Evolutionary conservation across 2,888 invertebrate genomes (phyloP).

Genomic region (Mactromeris polynyma): DNA sequence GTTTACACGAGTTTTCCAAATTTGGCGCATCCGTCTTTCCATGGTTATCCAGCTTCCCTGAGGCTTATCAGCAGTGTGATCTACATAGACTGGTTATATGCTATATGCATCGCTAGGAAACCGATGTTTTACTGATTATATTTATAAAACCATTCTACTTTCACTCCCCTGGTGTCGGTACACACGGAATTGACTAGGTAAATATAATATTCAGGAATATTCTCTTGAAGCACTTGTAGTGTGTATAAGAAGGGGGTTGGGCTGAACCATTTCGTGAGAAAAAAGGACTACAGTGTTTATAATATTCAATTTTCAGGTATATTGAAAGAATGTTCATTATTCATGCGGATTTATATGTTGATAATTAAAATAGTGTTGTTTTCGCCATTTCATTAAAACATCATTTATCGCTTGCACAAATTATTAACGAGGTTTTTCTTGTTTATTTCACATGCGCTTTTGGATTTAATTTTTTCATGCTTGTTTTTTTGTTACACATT

Average conservation of each 20-base stretch:
- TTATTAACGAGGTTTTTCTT: not conserved
- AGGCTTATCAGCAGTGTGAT: slow-evolving; percentile 47
- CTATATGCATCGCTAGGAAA: slow-evolving; percentile 53
- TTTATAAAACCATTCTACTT: slow-evolving; percentile 62
- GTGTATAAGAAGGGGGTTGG: slow-evolving; percentile 8
- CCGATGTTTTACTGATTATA: slow-evolving; percentile 60
- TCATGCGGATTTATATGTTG: slow-evolving; percentile 1
- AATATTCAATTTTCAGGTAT: slow-evolving; percentile 33
- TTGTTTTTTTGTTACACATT: slow-evolving; percentile 20
- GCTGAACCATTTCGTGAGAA: slow-evolving; percentile 20
- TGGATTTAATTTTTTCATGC: not conserved
- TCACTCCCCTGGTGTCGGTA: slow-evolving; percentile 37
- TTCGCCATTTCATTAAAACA: slow-evolving; percentile 14
- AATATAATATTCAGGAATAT: slow-evolving; percentile 38
- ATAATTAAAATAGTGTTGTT: slow-evolving; percentile 7
- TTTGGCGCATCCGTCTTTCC: slow-evolving; percentile 65
- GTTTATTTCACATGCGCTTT: slow-evolving; percentile 16
- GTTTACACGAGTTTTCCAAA: slow-evolving; percentile 70
- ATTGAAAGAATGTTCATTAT: slow-evolving; percentile 2
- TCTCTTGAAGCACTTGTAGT: not conserved
- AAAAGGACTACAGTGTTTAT: slow-evolving; percentile 32
- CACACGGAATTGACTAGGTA: slow-evolving; percentile 25
- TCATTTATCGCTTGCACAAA: slow-evolving; percentile 21
- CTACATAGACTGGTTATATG: slow-evolving; percentile 60
- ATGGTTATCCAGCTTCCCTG: slow-evolving; percentile 35